Percentiles rank a stretch among this genome's conserved stretches.
Conservation (phyloP, 2,888 invertebrate genomes). For the Criorhina ranunculi region DNA sequence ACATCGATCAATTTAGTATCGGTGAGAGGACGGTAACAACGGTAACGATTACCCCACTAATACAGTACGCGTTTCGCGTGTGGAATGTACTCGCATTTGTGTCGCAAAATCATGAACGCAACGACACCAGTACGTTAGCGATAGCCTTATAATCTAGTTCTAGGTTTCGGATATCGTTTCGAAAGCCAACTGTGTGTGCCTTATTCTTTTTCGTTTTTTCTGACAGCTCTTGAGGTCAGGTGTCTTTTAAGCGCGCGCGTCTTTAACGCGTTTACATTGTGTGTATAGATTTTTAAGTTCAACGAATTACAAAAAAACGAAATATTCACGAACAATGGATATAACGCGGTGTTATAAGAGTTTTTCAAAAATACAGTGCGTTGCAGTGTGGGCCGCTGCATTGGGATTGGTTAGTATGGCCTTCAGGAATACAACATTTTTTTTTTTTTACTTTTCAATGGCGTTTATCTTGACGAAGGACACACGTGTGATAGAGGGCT, state of each 20-base stretch:
- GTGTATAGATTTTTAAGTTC: slow-evolving; percentile 30
- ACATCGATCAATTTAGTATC: slow-evolving; percentile 58
- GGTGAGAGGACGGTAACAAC: slow-evolving; percentile 39
- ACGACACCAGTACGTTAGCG: slow-evolving; percentile 37
- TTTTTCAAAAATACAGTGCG: slow-evolving; percentile 58
- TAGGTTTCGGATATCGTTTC: slow-evolving; percentile 32
- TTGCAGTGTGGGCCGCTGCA: slow-evolving; percentile 58
- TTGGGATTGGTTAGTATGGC: slow-evolving; percentile 62
- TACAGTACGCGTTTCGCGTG: slow-evolving; percentile 23
- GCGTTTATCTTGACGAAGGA: neutral
- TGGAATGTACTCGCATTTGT: slow-evolving; percentile 32
- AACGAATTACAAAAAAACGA: slow-evolving; percentile 20
- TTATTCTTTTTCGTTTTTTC: slow-evolving; percentile 9
- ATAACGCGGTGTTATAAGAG: slow-evolving; percentile 30
- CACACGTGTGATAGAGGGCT: slow-evolving; percentile 5
- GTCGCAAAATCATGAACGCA: slow-evolving; percentile 51
- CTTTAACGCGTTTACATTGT: slow-evolving; percentile 9
- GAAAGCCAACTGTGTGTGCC: slow-evolving; percentile 18
- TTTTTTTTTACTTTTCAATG: neutral
- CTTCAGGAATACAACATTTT: neutral
- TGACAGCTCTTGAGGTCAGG: neutral
- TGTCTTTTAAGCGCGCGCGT: slow-evolving; percentile 18
- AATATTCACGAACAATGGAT: slow-evolving; percentile 40
- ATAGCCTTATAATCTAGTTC: slow-evolving; percentile 53
- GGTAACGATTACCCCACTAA: slow-evolving; percentile 40